Evolutionary conservation across 2,888 invertebrate genomes (phyloP), one percentile per base, ranked within the genome.

Genomic region (Lycaena phlaeas): DNA sequence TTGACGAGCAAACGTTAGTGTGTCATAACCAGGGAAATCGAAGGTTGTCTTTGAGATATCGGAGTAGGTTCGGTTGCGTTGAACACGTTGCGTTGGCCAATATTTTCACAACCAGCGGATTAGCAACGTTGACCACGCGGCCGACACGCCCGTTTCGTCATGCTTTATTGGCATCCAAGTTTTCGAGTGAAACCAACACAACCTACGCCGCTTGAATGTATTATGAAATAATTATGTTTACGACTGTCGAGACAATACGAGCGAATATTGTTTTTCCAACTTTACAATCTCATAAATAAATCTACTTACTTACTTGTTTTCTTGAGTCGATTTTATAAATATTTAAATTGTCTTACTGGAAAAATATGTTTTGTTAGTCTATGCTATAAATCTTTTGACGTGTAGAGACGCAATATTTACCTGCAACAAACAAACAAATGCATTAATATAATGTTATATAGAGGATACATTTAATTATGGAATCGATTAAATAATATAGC

Each of bases 91-190:
- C 53, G 52, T 76, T 71, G 55, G 49, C 62, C 61, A 76, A 79
- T 57, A 53, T 70, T 77, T 77, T 68, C 73, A 70, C 69, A 76
- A 77, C 67, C 65, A 64, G 59, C 68, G 63, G 61, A 71, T 70
- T 70, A 68, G 61, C 61, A 59, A 62, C 62, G n/a, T 27, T 64
- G 54, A 57, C 61, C 46, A 61, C 55, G 63, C 61, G 54, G 54
- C 45, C 15, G 37, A 41, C 41, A 40, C 25, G 26, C 25, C 36
- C 27, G 14, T 36, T 36, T 25, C 36, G 36, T 22, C 36, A 36
- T 14, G 36, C 12, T 18, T 14, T 37, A 27, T 37, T 37, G 37
- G n/a, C 29, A 30, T 14, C 22, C 29, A 25, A 29, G 30, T 39
- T 25, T 36, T 38, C 28, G 6, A 39, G 29, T 39, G 25, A 39